Evolutionary conservation across 2,113 vertebrate species (phyloP).

Genomic region (Redunca redunca): DNA sequence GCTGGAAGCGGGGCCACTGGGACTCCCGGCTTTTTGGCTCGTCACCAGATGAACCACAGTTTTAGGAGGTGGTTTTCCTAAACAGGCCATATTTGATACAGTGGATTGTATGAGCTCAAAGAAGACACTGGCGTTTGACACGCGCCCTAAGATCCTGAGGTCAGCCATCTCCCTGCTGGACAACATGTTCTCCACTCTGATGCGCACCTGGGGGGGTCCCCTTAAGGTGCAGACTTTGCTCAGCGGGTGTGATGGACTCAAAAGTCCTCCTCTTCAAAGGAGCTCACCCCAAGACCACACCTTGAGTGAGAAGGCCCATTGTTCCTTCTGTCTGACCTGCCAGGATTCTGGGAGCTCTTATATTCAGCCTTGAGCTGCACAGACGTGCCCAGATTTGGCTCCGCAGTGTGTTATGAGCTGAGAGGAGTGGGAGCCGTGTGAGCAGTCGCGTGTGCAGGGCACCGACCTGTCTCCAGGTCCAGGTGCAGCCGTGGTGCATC

Average conservation of each 20-base stretch:
- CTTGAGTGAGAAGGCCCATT: neutral
- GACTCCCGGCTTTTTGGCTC: neutral
- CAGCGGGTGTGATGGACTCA: neutral
- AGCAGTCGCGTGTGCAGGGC: accelerated
- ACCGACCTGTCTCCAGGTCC: neutral
- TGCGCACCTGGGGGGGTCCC: neutral
- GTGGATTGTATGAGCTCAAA: neutral
- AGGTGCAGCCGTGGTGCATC: accelerated
- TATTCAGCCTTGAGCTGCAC: neutral
- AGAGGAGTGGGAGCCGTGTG: neutral
- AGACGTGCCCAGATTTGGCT: neutral
- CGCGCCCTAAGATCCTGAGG: neutral
- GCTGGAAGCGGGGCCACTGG: neutral
- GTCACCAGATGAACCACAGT: neutral
- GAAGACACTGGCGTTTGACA: neutral
- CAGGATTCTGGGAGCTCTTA: neutral
- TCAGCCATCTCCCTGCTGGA: no score
- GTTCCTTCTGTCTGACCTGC: neutral
- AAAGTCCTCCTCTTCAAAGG: neutral
- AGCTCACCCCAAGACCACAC: neutral
- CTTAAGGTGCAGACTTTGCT: neutral
- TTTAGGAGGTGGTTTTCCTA: neutral
- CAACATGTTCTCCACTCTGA: accelerated
- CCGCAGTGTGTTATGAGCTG: neutral
- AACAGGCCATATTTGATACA: neutral